phyloP scores from a whole-genome alignment of 1,140 invertebrate species.

The Epicauta chinensis region DNA sequence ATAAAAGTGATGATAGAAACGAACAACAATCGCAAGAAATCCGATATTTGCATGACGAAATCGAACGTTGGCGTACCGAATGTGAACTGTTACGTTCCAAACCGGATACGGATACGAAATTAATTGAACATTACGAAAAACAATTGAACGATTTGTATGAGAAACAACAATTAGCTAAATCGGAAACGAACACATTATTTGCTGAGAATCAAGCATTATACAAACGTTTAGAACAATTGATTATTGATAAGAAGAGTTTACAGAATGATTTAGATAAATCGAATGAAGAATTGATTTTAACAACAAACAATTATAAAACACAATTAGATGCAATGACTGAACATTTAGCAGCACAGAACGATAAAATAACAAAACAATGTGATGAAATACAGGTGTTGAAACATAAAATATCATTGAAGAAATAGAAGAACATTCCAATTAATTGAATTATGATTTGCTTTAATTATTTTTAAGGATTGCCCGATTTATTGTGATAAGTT shows the following conservation, averaged over 20 bases:
- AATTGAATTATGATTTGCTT: neutral
- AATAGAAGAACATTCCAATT: constrained; percentile 22
- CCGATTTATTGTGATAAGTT: too few relatives aligned
- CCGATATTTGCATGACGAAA: constrained; percentile 50
- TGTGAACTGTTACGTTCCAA: constrained; percentile 46
- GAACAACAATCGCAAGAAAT: neutral
- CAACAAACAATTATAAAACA: constrained; percentile 76
- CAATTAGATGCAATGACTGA: constrained; percentile 88
- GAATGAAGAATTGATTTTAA: constrained; percentile 50
- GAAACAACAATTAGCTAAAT: constrained; percentile 27
- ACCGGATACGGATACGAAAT: constrained; percentile 34
- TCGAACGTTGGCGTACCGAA: constrained; percentile 52
- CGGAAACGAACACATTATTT: constrained; percentile 32
- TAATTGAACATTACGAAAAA: constrained; percentile 38
- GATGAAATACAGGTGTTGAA: constrained; percentile 59
- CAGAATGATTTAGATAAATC: constrained; percentile 41
- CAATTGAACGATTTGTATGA: constrained; percentile 37
- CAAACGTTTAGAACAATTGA: constrained; percentile 38
- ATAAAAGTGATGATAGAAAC: constrained; percentile 5
- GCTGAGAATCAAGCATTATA: constrained; percentile 37
- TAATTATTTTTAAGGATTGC: neutral
- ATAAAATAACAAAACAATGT: constrained; percentile 73
- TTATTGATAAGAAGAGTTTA: constrained; percentile 32
- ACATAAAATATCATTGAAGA: constrained; percentile 32
- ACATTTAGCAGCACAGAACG: constrained; percentile 86